Base-by-base conservation (phyloP, 37 sponge, comb jelly and placozoan species). In the Spongilla lacustris region DNA sequence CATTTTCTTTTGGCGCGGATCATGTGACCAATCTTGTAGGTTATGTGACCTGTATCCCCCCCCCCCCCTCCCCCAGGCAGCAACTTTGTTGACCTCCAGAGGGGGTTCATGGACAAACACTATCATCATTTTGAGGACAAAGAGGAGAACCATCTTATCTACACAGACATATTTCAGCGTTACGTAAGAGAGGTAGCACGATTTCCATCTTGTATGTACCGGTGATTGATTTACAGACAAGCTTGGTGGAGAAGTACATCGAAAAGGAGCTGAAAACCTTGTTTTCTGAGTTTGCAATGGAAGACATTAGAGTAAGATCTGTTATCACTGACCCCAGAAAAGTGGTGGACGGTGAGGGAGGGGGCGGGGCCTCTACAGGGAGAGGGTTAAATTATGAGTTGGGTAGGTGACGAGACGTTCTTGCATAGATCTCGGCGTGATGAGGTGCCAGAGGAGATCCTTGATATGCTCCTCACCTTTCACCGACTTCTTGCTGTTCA, bases 71-170 rank as follows among this genome's bases (percentile, higher is more conserved):
- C 58, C 58, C 19, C 58, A 58, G 58, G 58, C 58, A 58, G 58
- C 21, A 58, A 58, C 58, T 97, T 98, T 66, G 28, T 41, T 24
- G 80, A 81, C 26, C 49, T 95, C 36, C 94, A 97, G 75, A 75
- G 80, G 21, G 75, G 27, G 38, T 98, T 98, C 80, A 49, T 98
- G 84, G 94, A 95, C 0, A 50, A 95, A 50, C 90, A 97, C 84
- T 98, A 85, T 79, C 89, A 89, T 23, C 71, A 91, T 34, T 98
- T 98, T 77, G 99, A 98, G 26, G 94, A 98, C 74, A 80, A 66
- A 4, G 99, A 98, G 36, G 99, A 98, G 71, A 97, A 98, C 85
- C 97, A 96, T 58, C 88, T 97, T 13, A 85, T 96, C 21, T 97
- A 98, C 87, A 97, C 86, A 41, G 97, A 96, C 72, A 97, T 98